A percentile compares a stretch with the other conserved stretches of the same genome.
Evolutionary conservation across 2,888 invertebrate species (phyloP).

Genomic region (Alviniconcha strummeri): DNA sequence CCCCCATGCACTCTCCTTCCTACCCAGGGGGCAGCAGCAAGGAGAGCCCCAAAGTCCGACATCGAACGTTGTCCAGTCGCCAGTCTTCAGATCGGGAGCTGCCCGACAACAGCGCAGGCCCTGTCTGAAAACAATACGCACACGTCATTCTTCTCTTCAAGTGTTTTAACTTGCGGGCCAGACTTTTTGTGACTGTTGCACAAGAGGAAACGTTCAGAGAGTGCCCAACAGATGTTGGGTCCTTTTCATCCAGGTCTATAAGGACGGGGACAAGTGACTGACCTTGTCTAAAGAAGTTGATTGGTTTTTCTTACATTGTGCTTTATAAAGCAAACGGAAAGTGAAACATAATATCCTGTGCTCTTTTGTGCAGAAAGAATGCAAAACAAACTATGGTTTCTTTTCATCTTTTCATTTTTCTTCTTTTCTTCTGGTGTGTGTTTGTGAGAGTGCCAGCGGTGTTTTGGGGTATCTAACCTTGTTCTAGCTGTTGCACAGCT

Average conservation of each 20-base stretch:
- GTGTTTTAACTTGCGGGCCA: too few species aligned
- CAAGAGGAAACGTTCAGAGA: too few species aligned
- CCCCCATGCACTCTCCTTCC: constrained; percentile 32
- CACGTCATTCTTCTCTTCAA: constrained; percentile 4
- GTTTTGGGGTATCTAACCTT: too few species aligned
- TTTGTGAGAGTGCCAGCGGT: neutral
- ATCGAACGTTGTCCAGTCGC: constrained; percentile 28
- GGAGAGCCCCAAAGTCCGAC: constrained; percentile 26
- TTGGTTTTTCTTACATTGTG: constrained; percentile 12
- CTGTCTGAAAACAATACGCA: constrained; percentile 24
- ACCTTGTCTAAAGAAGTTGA: too few species aligned
- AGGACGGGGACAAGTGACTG: too few species aligned
- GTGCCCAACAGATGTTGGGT: too few species aligned
- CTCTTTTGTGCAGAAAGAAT: neutral
- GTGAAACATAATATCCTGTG: neutral
- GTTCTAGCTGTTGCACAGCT: neutral
- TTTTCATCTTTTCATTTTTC: neutral
- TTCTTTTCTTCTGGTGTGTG: neutral
- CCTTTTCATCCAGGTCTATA: too few species aligned
- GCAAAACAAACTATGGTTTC: neutral
- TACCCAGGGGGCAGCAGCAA: constrained; percentile 35
- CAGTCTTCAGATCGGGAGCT: constrained; percentile 10
- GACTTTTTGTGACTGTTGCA: too few species aligned
- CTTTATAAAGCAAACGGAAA: constrained; percentile 1
- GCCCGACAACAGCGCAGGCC: constrained; percentile 23